phyloP scores from a whole-genome alignment of 2,797 vertebrate species.

The Chaenodraco wilsoni region DNA sequence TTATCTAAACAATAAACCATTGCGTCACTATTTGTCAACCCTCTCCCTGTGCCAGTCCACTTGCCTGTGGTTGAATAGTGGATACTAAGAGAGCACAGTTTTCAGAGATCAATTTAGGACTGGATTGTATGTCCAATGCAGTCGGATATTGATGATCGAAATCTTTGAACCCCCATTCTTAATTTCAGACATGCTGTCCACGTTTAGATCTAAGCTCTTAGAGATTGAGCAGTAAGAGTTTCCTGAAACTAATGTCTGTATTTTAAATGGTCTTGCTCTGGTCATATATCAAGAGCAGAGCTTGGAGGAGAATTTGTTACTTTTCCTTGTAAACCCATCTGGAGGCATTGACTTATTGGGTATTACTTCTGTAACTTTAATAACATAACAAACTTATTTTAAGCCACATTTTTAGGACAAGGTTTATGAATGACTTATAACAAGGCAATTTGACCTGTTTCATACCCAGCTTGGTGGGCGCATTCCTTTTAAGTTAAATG shows the following conservation, averaged over 20 bases:
- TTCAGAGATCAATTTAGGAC: slow-evolving; percentile 32
- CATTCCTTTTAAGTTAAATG: slow-evolving; percentile 6
- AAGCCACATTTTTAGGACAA: too few relatives aligned
- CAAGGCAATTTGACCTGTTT: slow-evolving; percentile 21
- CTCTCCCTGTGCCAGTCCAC: slow-evolving; percentile 3
- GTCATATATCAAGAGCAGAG: too few relatives aligned
- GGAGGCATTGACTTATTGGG: too few relatives aligned
- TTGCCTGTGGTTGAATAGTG: slow-evolving; percentile 7
- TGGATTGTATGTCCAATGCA: slow-evolving; percentile 31
- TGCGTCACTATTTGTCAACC: slow-evolving; percentile 31
- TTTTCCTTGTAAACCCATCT: too few relatives aligned
- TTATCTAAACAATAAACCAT: slow-evolving; percentile 32
- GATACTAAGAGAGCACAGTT: slow-evolving; percentile 24
- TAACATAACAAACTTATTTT: too few relatives aligned
- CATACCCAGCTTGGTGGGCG: slow-evolving; percentile 8
- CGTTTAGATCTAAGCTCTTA: neutral
- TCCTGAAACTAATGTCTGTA: too few relatives aligned
- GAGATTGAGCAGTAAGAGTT: neutral
- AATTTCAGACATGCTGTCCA: neutral
- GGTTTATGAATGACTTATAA: neutral
- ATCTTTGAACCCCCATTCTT: neutral
- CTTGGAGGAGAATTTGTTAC: too few relatives aligned
- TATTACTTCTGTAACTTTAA: too few relatives aligned
- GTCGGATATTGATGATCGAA: slow-evolving; percentile 22
- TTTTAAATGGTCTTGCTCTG: too few relatives aligned